Base-by-base conservation (phyloP, 1,140 invertebrate genomes). In the Zaprionus lachaisei region DNA sequence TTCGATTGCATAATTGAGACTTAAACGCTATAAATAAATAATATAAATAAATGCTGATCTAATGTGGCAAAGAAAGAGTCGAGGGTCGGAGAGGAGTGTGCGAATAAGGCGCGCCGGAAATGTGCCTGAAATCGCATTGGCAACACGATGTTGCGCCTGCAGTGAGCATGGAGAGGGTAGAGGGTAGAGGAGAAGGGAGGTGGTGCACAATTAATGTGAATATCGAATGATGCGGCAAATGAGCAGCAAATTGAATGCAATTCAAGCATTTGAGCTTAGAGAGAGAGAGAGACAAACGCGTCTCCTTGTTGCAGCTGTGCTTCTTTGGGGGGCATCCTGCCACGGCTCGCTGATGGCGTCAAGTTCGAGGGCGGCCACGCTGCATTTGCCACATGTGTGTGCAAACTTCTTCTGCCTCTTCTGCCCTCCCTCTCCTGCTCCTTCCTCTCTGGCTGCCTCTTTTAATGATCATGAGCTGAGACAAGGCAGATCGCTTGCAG, bases 221-320 rank as follows among this genome's bases (percentile, higher is more conserved):
- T 89, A 84, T 87, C 84, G 81, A 72, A 87, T 87, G 83, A 89
- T 79, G 84, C 85, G 81, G 85, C 85, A 90, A 87, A 89, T 87
- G 80, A 87, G 83, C 71, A 68, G 66, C 80, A 80, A 87, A 87
- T 87, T 80, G 73, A 75, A 74, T 61, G 73, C 55, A 77, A 49
- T 37, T 47, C 62, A 28, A 47, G 22, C 67, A 5, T 11, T 17
- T 24, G 38, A n/a, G 2, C 15, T 26, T 70, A 70, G 47, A 11
- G 9, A 34, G 31, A 9, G 31, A 3, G 31, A 34, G 31, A 34
- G 68, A 87, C 20, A 89, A 78, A 80, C 49, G 77, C 49, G 44
- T 44, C 31, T 51, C 54, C 80, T 85, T 85, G 80, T 79, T 69
- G 31, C 14, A 31, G 56, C 51, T 38, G 63, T 22, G 61, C 76